A percentile compares a stretch with the other conserved stretches of the same genome.
phyloP scores from a whole-genome alignment of 1,140 invertebrate species.

The Nebria ingens region DNA sequence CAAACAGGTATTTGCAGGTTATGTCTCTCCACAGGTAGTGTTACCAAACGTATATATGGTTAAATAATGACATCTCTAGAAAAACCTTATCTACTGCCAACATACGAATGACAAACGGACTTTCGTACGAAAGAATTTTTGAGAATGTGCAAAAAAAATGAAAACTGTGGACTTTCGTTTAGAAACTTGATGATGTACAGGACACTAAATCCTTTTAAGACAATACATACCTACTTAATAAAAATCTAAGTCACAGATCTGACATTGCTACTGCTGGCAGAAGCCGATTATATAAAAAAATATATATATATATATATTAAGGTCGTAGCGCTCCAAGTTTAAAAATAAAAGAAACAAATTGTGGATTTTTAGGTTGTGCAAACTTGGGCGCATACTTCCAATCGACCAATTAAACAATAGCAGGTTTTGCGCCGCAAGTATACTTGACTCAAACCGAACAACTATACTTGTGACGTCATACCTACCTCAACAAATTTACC shows the following conservation, averaged over 20 bases:
- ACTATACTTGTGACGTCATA: too few relatives aligned
- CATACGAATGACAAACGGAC: too few relatives aligned
- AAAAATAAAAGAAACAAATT: too few relatives aligned
- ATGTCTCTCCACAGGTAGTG: background rate
- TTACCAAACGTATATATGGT: background rate
- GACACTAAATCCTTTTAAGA: background rate
- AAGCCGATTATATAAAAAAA: background rate
- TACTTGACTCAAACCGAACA: background rate
- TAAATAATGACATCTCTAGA: too few relatives aligned
- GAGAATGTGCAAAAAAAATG: background rate
- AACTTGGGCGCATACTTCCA: background rate
- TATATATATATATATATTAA: too few relatives aligned
- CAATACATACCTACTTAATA: background rate
- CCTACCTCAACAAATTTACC: background rate
- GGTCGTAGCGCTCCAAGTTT: too few relatives aligned
- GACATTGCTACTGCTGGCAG: background rate
- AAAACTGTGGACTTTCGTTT: background rate
- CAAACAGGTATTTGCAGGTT: background rate
- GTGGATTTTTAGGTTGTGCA: background rate
- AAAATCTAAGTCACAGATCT: background rate
- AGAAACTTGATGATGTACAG: background rate
- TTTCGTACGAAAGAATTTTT: background rate
- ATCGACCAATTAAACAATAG: background rate
- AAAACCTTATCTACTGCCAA: background rate
- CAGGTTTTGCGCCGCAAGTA: background rate